Base-by-base conservation (phyloP, 2,888 invertebrate species). In the Encarsia formosa region DNA sequence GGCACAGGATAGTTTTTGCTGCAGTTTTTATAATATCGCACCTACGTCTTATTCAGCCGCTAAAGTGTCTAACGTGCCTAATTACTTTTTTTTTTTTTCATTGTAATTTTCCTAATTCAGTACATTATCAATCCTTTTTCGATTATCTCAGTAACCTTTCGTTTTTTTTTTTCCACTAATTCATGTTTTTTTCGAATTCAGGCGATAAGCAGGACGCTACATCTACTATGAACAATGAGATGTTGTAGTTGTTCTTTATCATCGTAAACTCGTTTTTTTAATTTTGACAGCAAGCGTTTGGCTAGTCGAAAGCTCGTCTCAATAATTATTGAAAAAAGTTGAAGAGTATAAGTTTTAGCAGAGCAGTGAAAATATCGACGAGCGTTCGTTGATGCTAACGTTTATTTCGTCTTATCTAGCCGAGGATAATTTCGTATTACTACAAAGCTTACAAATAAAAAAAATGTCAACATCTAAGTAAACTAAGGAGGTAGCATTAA, bases 1-100 rank as follows among this genome's bases (percentile, higher is more conserved):
- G 73, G 72, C 71, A 73, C 67, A 73, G 73, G 70, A 68, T 68
- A 74, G 72, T 67, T 62, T n/a, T 69, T 70, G 68, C 70, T 65
- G 69, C 66, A 69, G 66, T 67, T 61, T 60, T 58, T 46, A 44
- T n/a, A n/a, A n/a, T n/a, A 60, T 65, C 63, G 65, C 63, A 63
- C 66, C 65, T 68, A 65, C 65, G 57, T 62, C 57, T 57, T 59
- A 59, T 59, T 63, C 62, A 63, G 60, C 63, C 53, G 59, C 57
- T 57, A 57, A 24, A 15, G 35, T 52, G 20, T 60, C 62, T 54
- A 52, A 56, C 56, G 60, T 61, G 59, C 57, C 60, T 60, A 57
- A 59, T 51, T 32, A 50, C 44, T 38, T 48, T 26, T 37, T 40
- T 20, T 5, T 50, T 15, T 20, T 26, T 39, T 22, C 22, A 6